Evolutionary conservation across 2,797 vertebrate genomes (phyloP).

Genomic region (Rhinatrema bivittatum): DNA sequence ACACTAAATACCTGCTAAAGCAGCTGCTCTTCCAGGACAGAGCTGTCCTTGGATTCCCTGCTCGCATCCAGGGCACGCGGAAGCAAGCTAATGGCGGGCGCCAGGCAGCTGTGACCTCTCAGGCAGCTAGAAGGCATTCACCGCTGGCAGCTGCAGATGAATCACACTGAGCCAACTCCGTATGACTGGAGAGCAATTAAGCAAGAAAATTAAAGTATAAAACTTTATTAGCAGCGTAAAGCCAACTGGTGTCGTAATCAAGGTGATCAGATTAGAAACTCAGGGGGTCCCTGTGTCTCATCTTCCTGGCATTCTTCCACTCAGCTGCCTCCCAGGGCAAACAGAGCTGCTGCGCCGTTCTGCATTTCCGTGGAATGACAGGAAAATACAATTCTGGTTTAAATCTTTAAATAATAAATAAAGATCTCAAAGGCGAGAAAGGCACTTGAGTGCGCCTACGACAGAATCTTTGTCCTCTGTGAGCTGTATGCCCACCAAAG

Average conservation of each 20-base stretch:
- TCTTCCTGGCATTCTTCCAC: background rate
- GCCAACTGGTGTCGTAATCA: background rate
- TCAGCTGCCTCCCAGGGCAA: background rate
- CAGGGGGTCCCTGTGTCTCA: background rate
- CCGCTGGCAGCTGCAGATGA: background rate
- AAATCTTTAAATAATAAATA: constrained; percentile 6
- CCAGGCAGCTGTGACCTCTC: background rate
- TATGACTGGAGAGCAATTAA: background rate
- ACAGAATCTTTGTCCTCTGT: fast-evolving
- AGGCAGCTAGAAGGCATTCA: background rate
- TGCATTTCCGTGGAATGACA: too few relatives aligned
- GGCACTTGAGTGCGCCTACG: background rate
- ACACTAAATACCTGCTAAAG: too few relatives aligned
- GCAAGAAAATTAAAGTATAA: background rate
- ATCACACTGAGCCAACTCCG: background rate
- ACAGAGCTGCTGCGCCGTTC: background rate
- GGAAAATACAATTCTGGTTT: too few relatives aligned
- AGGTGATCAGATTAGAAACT: background rate
- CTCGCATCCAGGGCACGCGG: too few relatives aligned
- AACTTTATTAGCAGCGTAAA: background rate
- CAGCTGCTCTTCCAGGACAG: too few relatives aligned
- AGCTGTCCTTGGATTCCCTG: too few relatives aligned
- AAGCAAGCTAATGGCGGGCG: background rate
- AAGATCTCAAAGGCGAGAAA: background rate
- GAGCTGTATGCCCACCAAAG: fast-evolving